Conservation (phyloP, 2,888 invertebrate species). For the Diaperis boleti region DNA sequence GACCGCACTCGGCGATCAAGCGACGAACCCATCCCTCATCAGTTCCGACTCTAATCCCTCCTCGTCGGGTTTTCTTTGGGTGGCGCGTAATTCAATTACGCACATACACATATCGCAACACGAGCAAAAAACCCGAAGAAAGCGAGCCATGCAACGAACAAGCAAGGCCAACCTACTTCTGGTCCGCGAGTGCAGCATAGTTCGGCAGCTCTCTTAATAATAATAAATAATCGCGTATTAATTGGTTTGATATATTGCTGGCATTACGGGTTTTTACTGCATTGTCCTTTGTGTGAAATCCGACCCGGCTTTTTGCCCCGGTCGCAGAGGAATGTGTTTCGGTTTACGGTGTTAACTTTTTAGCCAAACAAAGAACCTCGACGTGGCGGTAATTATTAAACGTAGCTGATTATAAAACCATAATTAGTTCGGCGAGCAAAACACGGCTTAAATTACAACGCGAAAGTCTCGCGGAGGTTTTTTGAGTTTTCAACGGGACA, state of each 20-base stretch:
- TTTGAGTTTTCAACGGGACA: not conserved
- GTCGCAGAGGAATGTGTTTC: constrained; percentile 61
- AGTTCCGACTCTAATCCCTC: not conserved
- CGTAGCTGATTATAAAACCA: constrained; percentile 45
- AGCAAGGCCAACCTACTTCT: constrained; percentile 45
- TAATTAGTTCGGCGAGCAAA: constrained; percentile 31
- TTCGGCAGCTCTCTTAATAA: constrained; percentile 63
- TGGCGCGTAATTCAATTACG: constrained; percentile 30
- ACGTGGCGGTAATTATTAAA: constrained; percentile 45
- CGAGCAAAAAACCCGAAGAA: constrained; percentile 12
- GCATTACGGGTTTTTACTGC: constrained; percentile 62
- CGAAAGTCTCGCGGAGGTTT: constrained; percentile 3
- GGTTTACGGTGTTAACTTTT: constrained; percentile 57
- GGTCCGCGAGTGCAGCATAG: constrained; percentile 51
- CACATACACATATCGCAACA: constrained; percentile 2
- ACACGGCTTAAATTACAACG: constrained; percentile 8
- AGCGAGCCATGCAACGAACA: constrained; percentile 14
- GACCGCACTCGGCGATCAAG: constrained; percentile 9
- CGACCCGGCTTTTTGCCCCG: constrained; percentile 60
- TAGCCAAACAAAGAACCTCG: constrained; percentile 52
- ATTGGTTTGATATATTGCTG: constrained; percentile 66
- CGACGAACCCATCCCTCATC: constrained; percentile 5
- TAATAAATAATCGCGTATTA: constrained; percentile 66
- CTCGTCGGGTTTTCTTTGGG: not conserved
- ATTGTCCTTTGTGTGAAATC: constrained; percentile 63